Conservation (phyloP, 2,888 invertebrate genomes). For the Ophion slaviceki region DNA sequence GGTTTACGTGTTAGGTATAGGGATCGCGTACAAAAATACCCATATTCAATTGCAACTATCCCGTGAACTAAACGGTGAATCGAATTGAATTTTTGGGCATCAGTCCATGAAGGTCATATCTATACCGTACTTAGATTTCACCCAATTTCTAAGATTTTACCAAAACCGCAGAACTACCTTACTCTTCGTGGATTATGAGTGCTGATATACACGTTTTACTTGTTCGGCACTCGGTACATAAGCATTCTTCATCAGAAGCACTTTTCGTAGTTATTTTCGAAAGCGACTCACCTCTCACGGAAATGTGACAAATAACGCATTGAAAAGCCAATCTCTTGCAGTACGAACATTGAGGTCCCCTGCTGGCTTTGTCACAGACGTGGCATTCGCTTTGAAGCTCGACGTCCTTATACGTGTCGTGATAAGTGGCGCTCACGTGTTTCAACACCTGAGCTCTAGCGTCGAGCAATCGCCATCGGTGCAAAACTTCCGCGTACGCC, state of each 20-base stretch:
- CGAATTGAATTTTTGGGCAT: too few relatives aligned
- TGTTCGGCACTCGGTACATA: too few relatives aligned
- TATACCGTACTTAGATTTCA: too few relatives aligned
- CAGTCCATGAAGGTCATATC: too few relatives aligned
- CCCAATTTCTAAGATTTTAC: too few relatives aligned
- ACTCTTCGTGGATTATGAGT: not conserved
- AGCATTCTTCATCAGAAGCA: not conserved
- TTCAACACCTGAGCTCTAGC: conserved; percentile 90
- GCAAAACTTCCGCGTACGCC: conserved; percentile 94
- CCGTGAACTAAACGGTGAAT: too few relatives aligned
- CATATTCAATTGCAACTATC: too few relatives aligned
- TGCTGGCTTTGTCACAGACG: conserved; percentile 88
- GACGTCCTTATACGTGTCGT: conserved; percentile 86
- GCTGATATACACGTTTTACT: too few relatives aligned
- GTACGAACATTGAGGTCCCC: conserved; percentile 88
- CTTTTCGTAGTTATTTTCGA: not conserved
- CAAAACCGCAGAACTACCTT: too few relatives aligned
- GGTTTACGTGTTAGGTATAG: too few relatives aligned
- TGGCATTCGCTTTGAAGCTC: conserved; percentile 91
- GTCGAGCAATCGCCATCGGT: conserved; percentile 92
- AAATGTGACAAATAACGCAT: conserved; percentile 93
- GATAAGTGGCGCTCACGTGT: conserved; percentile 84
- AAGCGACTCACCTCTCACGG: conserved; percentile 88
- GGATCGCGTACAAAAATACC: too few relatives aligned
- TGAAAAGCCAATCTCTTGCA: conserved; percentile 91